Evolutionary conservation across 2,797 vertebrate species (phyloP).

Genomic region (Odontamblyopus rebecca): DNA sequence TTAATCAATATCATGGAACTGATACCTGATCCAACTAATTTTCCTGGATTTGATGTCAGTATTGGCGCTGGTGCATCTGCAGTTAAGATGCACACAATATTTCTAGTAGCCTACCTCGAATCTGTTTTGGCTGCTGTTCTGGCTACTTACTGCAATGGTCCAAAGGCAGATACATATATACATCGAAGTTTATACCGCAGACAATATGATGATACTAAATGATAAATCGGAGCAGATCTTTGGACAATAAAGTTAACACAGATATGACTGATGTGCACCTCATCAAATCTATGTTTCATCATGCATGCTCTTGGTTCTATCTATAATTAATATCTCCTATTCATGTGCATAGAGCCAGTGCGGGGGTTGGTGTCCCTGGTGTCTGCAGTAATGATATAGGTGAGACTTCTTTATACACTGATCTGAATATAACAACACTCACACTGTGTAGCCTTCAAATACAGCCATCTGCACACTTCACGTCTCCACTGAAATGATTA

Average conservation of each 20-base stretch:
- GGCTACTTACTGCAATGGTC: not conserved
- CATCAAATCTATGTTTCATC: conserved; percentile 6
- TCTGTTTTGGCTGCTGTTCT: not conserved
- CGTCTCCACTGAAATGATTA: not conserved
- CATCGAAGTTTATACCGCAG: not conserved
- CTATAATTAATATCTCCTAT: conserved; percentile 22
- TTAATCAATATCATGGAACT: too few relatives aligned
- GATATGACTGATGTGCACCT: conserved; percentile 6
- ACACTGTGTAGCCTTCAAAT: not conserved
- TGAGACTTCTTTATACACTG: conserved; percentile 7
- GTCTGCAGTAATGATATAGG: conserved; percentile 1
- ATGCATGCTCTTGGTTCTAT: conserved; percentile 6
- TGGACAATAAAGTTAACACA: conserved; percentile 2
- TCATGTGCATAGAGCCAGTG: conserved; percentile 10
- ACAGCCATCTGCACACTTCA: not conserved
- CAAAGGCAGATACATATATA: not conserved
- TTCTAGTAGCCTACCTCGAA: not conserved
- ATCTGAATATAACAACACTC: conserved; percentile 1
- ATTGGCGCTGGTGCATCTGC: too few relatives aligned
- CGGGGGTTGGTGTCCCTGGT: not conserved
- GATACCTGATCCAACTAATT: too few relatives aligned
- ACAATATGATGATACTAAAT: not conserved
- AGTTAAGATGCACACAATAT: not conserved
- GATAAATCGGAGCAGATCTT: not conserved
- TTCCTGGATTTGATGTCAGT: too few relatives aligned